These are phyloP conservation scores for Steatocranus sp. DNA, from an alignment of 2,797 vertebrate species.

Conservation along the genomic window DNA sequence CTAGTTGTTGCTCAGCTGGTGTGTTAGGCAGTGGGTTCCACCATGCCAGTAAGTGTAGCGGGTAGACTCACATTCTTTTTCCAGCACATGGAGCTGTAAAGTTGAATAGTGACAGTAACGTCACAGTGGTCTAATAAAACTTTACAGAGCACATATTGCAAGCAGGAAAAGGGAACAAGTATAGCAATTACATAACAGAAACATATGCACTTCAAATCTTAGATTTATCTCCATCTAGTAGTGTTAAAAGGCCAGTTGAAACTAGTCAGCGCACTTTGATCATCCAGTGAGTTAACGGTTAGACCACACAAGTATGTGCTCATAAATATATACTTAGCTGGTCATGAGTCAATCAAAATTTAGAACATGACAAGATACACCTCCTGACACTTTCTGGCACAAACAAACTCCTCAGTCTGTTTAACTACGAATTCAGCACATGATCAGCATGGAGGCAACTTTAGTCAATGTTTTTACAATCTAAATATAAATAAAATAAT, in stretches of 20 bases:
- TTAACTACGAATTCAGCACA: background rate
- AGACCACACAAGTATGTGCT: background rate
- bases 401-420: background rate
- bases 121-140: conserved; percentile 10
- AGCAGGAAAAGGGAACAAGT: conserved; percentile 1
- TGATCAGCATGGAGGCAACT: background rate
- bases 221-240: background rate
- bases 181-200: conserved; percentile 1
- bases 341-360: background rate
- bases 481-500: background rate
- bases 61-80: conserved; percentile 29
- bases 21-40: conserved; percentile 9
- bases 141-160: conserved; percentile 8
- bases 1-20: conserved; percentile 1
- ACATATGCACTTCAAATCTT: background rate
- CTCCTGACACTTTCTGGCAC: background rate
- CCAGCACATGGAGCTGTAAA: conserved; percentile 22
- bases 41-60: conserved; percentile 3
- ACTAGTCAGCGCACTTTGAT: background rate
- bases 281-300: background rate
- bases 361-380: background rate
- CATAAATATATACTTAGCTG: background rate
- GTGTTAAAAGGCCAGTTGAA: background rate
- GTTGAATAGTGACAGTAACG: conserved; percentile 16
- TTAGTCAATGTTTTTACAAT: background rate